phyloP scores from a whole-genome alignment of 2,888 invertebrate species.

The Ennomos quercinarius region DNA sequence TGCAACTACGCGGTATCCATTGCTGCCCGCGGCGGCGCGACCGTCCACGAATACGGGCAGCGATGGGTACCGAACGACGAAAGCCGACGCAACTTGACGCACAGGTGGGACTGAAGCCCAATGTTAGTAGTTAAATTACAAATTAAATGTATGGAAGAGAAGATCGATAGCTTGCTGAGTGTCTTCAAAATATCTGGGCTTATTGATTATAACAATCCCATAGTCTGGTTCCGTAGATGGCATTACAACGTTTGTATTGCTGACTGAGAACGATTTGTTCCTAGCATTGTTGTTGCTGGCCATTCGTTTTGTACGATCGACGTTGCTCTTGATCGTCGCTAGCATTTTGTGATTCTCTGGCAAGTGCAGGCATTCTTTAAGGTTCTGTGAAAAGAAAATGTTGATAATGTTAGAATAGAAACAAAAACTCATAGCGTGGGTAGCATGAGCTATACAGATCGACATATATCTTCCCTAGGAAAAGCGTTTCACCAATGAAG shows the following conservation, averaged over 20 bases:
- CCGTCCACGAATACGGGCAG: too few species aligned
- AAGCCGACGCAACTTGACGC: too few species aligned
- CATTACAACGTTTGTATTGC: slow-evolving; percentile 40
- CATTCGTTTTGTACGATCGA: slow-evolving; percentile 70
- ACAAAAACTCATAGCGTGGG: too few species aligned
- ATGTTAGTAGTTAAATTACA: slow-evolving; percentile 48
- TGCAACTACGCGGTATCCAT: too few species aligned
- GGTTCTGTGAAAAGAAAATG: slow-evolving; percentile 56
- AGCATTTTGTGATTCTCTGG: slow-evolving; percentile 74
- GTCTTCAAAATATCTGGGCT: slow-evolving; percentile 74
- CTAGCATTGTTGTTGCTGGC: slow-evolving; percentile 57
- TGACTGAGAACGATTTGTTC: slow-evolving; percentile 49
- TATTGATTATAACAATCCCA: slow-evolving; percentile 67
- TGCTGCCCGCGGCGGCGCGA: too few species aligned
- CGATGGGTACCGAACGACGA: too few species aligned
- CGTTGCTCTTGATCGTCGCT: slow-evolving; percentile 65
- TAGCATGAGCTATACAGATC: too few species aligned
- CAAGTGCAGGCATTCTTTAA: slow-evolving; percentile 63
- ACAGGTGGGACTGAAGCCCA: too few species aligned
- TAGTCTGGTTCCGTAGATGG: slow-evolving; percentile 77
- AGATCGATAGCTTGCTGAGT: slow-evolving; percentile 74
- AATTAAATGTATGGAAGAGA: slow-evolving; percentile 68
- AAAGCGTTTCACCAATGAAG: neutral
- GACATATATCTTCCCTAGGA: neutral
- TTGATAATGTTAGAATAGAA: too few species aligned